These are phyloP conservation scores for Erpornis zantholeuca DNA, from an alignment of 2,113 vertebrate species.

Conservation along the genomic window DNA sequence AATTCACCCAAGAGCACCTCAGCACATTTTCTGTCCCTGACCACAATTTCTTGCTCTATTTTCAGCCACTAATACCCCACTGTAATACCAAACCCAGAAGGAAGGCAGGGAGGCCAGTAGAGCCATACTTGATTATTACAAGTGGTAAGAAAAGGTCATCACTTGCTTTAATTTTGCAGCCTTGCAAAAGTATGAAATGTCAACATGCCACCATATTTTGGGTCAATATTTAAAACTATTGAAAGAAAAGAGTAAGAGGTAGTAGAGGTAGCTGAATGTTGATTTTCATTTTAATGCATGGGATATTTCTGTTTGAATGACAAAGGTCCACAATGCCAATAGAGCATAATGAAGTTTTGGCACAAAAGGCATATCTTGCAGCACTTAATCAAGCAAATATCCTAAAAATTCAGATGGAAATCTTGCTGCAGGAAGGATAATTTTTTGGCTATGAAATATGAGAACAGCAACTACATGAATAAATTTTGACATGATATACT, in stretches of 20 bases:
- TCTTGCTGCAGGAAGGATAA: neutral
- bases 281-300: neutral
- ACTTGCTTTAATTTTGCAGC: neutral
- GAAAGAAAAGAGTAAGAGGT: neutral
- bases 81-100: neutral
- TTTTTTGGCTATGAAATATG: neutral
- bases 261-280: neutral
- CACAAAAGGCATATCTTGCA: neutral
- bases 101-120: neutral
- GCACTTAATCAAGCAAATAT: neutral
- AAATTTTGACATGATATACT: neutral
- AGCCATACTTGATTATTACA: neutral
- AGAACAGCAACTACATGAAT: neutral
- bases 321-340: neutral
- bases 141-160: neutral
- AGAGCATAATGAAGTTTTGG: neutral
- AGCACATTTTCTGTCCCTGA: neutral
- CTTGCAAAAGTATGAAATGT: neutral
- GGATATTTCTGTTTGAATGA: neutral
- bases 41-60: neutral
- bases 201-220: neutral
- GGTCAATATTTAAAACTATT: neutral
- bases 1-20: neutral
- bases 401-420: neutral
- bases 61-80: neutral